Base-by-base conservation (phyloP, 2,888 invertebrate genomes). In the Platycheirus albimanus region DNA sequence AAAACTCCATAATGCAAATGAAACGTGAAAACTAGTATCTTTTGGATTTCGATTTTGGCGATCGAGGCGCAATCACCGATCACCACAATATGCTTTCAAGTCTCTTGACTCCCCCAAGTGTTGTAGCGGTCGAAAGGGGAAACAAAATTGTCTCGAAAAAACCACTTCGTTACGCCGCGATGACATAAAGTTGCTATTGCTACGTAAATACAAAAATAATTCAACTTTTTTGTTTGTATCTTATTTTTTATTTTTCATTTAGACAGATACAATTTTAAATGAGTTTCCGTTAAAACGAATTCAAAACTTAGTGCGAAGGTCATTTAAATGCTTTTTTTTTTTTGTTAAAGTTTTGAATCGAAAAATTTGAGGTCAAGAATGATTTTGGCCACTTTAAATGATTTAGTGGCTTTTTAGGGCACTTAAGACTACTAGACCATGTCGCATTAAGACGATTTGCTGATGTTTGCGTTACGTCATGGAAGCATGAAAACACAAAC, bases 1-100 rank as follows among this genome's bases (percentile, higher is more conserved):
- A 58, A 41, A 10, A 51, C 1, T 5, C 7, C 28, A 63, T 69
- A 75, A 70, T 80, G 75, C 75, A 75, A 75, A 75, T 58, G 43
- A 56, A 75, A 74, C 45, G 28, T 64, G 63, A 63, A 70, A 75
- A 70, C 75, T 49, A 17, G 70, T 70, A 75, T 64, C 33, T 58
- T 70, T 70, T 24, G 70, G 70, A 58, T 66, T 70, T 24, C 64
- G 70, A 58, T 66, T 80, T 75, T 38, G 56, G 74, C 8, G 54
- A 52, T 41, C 61, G 61, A 41, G 74, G 15, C 28, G 71, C 66
- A 58, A 61, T 78, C 41, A 38, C 38, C 15, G 28, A n/a, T 13
- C 11, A 2, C 13, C 33, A 33, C 4, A 10, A 33, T 8, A 33
- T 33, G 30, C 30, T 7, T 33, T 33, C 5, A 2, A 33, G 30